phyloP scores from a whole-genome alignment of 1,140 invertebrate genomes.

The Drosophila subobscura region DNA sequence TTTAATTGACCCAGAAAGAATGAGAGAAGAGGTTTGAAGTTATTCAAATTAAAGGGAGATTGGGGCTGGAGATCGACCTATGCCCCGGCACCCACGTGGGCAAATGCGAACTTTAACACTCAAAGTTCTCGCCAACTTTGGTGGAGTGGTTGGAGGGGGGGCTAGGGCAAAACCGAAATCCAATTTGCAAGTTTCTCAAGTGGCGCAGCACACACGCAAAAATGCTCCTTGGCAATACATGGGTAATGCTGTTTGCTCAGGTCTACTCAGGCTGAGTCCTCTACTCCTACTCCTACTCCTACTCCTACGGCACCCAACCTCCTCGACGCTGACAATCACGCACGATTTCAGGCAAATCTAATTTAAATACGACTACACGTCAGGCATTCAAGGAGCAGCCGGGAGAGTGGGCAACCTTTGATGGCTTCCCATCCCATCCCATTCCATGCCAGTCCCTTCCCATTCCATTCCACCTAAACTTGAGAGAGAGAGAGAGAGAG shows the following conservation, averaged over 20 bases:
- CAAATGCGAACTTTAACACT: conserved; percentile 57
- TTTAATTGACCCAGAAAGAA: conserved; percentile 71
- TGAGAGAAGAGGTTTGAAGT: conserved; percentile 20
- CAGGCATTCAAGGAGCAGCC: conserved; percentile 19
- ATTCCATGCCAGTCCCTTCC: neutral
- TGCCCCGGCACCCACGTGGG: conserved; percentile 31
- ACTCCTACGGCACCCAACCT: neutral
- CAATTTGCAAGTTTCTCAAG: conserved; percentile 80
- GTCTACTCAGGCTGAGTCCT: conserved; percentile 11
- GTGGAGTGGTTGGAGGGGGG: conserved; percentile 1
- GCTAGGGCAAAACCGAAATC: conserved; percentile 65
- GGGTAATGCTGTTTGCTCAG: conserved; percentile 65
- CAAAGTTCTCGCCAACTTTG: conserved; percentile 42
- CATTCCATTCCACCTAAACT: neutral
- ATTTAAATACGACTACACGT: conserved; percentile 81
- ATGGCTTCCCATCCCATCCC: conserved; percentile 40
- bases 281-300: conserved; percentile 8
- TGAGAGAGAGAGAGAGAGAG: too few relatives aligned
- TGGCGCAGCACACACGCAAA: conserved; percentile 56
- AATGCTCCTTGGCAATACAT: conserved; percentile 42
- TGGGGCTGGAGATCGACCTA: conserved; percentile 6
- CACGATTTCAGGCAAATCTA: conserved; percentile 81
- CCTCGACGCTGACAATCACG: conserved; percentile 70
- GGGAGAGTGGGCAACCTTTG: conserved; percentile 62
- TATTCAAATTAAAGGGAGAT: conserved; percentile 48